Evolutionary conservation across 2,113 vertebrate species (phyloP).

Genomic region (Sisor rabdophorus): DNA sequence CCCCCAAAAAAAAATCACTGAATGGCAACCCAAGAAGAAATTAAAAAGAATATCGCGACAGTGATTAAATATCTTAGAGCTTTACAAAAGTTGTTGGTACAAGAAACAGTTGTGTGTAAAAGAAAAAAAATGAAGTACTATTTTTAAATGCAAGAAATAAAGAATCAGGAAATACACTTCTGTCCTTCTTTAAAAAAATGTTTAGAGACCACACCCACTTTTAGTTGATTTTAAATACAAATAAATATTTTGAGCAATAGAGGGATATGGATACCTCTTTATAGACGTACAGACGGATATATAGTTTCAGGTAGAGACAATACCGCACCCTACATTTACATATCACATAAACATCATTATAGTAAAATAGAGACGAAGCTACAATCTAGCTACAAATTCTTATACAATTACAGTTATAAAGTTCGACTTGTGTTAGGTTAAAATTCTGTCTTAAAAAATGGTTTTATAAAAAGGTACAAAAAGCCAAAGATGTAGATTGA

Average conservation of each 20-base stretch:
- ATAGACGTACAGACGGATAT: not conserved
- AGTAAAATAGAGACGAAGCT: not conserved
- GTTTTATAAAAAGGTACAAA: constrained; percentile 11
- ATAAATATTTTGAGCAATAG: not conserved
- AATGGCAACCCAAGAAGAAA: too few species aligned
- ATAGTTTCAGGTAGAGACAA: not conserved
- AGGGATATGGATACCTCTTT: not conserved
- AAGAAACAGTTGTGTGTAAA: not conserved
- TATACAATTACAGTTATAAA: too few species aligned
- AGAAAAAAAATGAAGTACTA: not conserved
- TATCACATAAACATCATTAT: not conserved
- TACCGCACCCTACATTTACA: not conserved
- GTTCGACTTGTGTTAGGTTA: not conserved
- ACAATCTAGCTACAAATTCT: too few species aligned
- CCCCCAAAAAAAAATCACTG: too few species aligned
- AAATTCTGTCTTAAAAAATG: not conserved
- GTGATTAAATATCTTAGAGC: not conserved
- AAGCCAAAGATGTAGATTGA: not conserved
- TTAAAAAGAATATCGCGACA: too few species aligned
- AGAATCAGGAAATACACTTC: too few species aligned
- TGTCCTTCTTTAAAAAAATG: too few species aligned
- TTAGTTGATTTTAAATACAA: not conserved
- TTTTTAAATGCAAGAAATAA: not conserved
- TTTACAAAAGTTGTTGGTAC: not conserved
- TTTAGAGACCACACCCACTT: not conserved